phyloP scores from a whole-genome alignment of 2,888 invertebrate species.

The Margaritifera margaritifera region DNA sequence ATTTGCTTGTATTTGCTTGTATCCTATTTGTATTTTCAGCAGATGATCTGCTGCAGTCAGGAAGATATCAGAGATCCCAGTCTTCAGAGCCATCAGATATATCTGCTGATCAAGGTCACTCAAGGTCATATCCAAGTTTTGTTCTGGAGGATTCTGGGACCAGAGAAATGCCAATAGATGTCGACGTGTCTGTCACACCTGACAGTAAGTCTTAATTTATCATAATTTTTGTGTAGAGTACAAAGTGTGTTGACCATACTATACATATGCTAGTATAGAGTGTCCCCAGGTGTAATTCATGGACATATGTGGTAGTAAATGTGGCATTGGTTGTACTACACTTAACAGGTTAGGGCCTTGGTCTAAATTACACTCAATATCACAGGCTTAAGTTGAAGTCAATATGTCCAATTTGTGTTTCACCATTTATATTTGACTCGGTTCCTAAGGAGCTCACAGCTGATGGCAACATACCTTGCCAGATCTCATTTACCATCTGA shows the following conservation, averaged over 20 bases:
- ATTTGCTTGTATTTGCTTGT: too few species aligned
- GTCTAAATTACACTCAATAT: too few species aligned
- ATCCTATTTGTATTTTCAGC: not conserved
- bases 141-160: slow-evolving; percentile 40
- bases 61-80: slow-evolving; percentile 54
- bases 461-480: too few species aligned
- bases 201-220: slow-evolving; percentile 31
- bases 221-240: not conserved
- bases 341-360: too few species aligned
- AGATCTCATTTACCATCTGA: too few species aligned
- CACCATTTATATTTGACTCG: too few species aligned
- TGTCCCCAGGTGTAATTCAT: too few species aligned
- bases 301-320: too few species aligned
- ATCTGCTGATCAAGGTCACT: slow-evolving; percentile 23
- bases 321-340: too few species aligned
- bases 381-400: too few species aligned
- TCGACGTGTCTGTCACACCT: slow-evolving; percentile 28
- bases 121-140: slow-evolving; percentile 42
- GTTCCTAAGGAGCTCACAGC: too few species aligned
- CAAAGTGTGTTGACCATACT: not conserved
- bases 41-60: not conserved
- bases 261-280: not conserved
- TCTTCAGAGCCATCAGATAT: slow-evolving; percentile 56
- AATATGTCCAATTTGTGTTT: too few species aligned
- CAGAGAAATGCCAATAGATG: slow-evolving; percentile 54